Evolutionary conservation across 2,113 vertebrate genomes (phyloP).

Genomic region (Hippolais icterina): DNA sequence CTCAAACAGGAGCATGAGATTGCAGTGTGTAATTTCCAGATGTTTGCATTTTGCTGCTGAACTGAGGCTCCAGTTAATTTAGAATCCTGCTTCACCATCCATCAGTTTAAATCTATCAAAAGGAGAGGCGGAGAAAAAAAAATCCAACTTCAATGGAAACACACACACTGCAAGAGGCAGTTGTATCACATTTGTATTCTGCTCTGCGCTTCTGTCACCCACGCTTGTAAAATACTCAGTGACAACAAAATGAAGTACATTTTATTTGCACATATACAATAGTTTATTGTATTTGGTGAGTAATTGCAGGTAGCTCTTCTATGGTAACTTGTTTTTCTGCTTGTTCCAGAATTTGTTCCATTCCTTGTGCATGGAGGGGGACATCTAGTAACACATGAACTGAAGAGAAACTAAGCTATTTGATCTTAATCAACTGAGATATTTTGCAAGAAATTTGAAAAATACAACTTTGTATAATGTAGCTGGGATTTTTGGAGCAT

Average conservation of each 20-base stretch:
- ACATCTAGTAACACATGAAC: neutral
- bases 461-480: neutral
- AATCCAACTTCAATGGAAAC: neutral
- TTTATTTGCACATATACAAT: constrained; percentile 3
- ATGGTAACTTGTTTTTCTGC: neutral
- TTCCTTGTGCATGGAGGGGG: neutral
- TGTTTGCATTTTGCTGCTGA: neutral
- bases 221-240: constrained; percentile 3
- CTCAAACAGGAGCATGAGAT: neutral
- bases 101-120: constrained; percentile 23
- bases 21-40: neutral
- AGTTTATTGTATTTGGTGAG: neutral
- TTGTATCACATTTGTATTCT: constrained; percentile 36
- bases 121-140: neutral
- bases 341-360: neutral
- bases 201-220: neutral
- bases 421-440: neutral
- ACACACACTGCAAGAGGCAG: neutral
- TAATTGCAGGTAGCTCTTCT: neutral
- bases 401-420: neutral
- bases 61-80: neutral
- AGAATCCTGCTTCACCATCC: neutral
- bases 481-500: neutral
- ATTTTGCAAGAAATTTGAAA: neutral
- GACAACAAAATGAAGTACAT: constrained; percentile 17